Evolutionary conservation across 2,113 vertebrate species (phyloP).

Genomic region (Murina feae): DNA sequence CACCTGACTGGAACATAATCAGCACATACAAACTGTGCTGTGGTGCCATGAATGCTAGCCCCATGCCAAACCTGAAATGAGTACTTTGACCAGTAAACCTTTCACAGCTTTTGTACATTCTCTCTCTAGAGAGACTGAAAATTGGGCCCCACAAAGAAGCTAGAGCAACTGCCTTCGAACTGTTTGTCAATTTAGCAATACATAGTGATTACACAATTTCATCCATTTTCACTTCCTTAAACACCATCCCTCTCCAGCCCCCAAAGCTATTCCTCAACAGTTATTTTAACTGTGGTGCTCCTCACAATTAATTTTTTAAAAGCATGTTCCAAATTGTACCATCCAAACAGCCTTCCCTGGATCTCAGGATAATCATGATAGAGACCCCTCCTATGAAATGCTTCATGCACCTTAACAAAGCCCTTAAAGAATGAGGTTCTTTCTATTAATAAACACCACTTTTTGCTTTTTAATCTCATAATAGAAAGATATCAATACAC

Average conservation of each 20-base stretch:
- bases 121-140: not conserved
- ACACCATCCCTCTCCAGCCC: not conserved
- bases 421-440: not conserved
- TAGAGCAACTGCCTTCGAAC: not conserved
- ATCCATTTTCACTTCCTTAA: conserved; percentile 6
- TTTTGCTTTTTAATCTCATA: not conserved
- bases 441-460: not conserved
- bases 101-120: conserved; percentile 13
- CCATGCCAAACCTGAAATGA: not conserved
- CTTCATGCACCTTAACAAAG: not conserved
- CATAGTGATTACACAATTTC: not conserved
- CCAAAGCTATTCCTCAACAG: not conserved
- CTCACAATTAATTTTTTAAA: not conserved
- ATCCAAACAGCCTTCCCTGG: not conserved
- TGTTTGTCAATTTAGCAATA: not conserved
- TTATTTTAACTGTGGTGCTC: not conserved
- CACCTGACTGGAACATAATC: not conserved
- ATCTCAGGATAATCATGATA: not conserved
- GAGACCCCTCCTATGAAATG: not conserved
- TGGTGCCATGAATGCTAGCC: not conserved
- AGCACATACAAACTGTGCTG: not conserved
- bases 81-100: conserved; percentile 6
- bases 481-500: not conserved
- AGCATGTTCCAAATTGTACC: not conserved
- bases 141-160: not conserved